Conservation (phyloP, 2,888 invertebrate genomes). For the Argynnis bischoffii region DNA sequence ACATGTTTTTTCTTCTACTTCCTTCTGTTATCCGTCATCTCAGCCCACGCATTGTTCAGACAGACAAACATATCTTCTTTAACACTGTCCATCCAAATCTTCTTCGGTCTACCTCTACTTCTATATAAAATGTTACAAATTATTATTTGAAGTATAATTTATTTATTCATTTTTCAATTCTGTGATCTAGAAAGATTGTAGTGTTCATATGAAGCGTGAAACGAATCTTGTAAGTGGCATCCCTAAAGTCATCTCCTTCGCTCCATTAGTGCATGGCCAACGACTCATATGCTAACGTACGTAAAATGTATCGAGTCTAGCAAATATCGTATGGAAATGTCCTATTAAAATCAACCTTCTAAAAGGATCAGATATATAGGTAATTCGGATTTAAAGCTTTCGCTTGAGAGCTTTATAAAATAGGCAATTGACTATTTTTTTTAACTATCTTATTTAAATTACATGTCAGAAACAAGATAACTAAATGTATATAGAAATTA, state of each 20-base stretch:
- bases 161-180: neutral
- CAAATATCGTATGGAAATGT: neutral
- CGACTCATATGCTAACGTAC: slow-evolving; percentile 28
- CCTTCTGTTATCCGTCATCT: too few relatives aligned
- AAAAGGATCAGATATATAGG: neutral
- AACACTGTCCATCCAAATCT: too few relatives aligned
- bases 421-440: too few relatives aligned
- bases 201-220: slow-evolving; percentile 32
- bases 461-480: too few relatives aligned
- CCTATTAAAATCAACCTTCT: neutral
- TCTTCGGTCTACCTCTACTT: too few relatives aligned
- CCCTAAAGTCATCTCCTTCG: slow-evolving; percentile 24
- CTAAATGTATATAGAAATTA: too few relatives aligned
- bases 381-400: too few relatives aligned
- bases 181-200: slow-evolving; percentile 14
- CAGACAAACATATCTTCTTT: too few relatives aligned
- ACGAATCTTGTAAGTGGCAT: slow-evolving; percentile 34
- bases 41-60: too few relatives aligned
- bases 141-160: neutral
- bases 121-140: neutral
- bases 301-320: neutral
- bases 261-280: slow-evolving; percentile 36
- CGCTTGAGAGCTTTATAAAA: neutral
- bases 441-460: too few relatives aligned
- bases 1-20: too few relatives aligned